A percentile compares a stretch with the other conserved stretches of the same genome.
phyloP scores from a whole-genome alignment of 2,113 vertebrate genomes.

The Phoenicopterus ruber region DNA sequence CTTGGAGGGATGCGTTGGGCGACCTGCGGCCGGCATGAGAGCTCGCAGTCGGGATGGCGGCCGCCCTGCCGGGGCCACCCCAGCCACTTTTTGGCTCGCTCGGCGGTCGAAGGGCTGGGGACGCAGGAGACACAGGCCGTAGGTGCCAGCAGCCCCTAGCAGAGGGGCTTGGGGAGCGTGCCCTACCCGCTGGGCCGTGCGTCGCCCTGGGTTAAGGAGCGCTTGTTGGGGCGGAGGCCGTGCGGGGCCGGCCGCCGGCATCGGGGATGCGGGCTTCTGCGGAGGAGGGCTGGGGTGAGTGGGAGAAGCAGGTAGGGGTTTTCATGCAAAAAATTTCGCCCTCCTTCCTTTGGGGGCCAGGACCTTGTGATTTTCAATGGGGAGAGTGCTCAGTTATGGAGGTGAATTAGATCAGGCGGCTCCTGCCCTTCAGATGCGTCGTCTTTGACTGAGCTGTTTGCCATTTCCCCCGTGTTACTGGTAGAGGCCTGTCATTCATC shows the following conservation, averaged over 20 bases:
- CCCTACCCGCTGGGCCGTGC: neutral
- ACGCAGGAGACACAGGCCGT: accelerated
- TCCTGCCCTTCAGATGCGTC: neutral
- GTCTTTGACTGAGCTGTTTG: neutral
- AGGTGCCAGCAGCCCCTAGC: neutral
- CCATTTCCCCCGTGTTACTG: accelerated
- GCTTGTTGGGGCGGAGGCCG: accelerated
- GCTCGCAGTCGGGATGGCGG: neutral
- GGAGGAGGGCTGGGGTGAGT: neutral
- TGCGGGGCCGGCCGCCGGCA: accelerated
- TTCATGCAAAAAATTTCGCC: neutral
- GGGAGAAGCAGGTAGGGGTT: neutral
- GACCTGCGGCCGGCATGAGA: accelerated
- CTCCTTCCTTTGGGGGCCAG: neutral
- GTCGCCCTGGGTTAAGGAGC: neutral
- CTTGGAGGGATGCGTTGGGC: neutral
- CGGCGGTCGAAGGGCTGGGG: neutral
- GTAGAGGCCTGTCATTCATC: accelerated
- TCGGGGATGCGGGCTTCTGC: accelerated
- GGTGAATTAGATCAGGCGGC: neutral
- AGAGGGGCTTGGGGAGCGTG: neutral
- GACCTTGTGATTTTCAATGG: neutral
- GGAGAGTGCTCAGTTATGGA: neutral
- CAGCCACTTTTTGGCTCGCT: neutral
- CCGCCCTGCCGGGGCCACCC: neutral